Conservation (phyloP, 2,888 invertebrate species). For the Ochropleura plecta region DNA sequence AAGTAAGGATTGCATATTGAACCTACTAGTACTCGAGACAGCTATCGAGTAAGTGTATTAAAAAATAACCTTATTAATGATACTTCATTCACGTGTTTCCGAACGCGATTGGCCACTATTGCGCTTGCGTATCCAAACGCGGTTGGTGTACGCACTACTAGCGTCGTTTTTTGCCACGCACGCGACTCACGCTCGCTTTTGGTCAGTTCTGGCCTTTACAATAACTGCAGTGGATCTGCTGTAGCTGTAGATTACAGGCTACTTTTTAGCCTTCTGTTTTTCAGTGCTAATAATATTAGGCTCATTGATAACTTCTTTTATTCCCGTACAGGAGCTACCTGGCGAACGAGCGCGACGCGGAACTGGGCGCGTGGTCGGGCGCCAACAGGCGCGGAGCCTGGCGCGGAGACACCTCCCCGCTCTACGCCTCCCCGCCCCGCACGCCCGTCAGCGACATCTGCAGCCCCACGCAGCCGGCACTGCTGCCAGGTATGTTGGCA, state of each 20-base stretch:
- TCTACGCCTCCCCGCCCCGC: constrained; percentile 95
- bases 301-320: background rate
- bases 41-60: no score
- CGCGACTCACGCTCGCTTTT: background rate
- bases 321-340: constrained; percentile 79
- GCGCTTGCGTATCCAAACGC: no score
- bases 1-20: no score
- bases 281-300: background rate
- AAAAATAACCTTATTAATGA: no score
- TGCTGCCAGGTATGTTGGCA: constrained; percentile 20
- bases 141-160: no score
- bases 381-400: constrained; percentile 83
- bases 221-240: background rate
- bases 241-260: background rate
- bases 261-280: background rate
- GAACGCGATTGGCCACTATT: no score
- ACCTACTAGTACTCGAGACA: no score
- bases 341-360: constrained; percentile 83
- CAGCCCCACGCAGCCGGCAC: constrained; percentile 82
- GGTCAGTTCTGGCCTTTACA: background rate
- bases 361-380: constrained; percentile 83
- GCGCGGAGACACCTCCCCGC: constrained; percentile 90
- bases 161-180: no score
- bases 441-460: constrained; percentile 93
- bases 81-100: no score